Evolutionary conservation across 2,113 vertebrate species (phyloP).

Genomic region (Ctenomys sociabilis): DNA sequence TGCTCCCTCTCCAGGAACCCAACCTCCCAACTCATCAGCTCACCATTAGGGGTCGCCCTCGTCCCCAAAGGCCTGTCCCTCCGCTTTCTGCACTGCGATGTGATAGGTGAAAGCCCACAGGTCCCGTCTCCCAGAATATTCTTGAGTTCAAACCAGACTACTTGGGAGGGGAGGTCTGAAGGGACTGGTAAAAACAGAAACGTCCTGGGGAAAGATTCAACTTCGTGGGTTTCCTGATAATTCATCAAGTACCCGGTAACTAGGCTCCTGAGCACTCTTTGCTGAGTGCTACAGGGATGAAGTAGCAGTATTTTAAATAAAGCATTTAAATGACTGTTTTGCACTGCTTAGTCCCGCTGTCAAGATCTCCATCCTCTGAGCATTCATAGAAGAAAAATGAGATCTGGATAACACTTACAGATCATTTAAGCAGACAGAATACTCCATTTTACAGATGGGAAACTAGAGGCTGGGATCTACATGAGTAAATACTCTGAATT

Average conservation of each 20-base stretch:
- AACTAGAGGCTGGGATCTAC: background rate
- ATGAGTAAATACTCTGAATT: background rate
- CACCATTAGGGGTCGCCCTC: slow-evolving; percentile 54
- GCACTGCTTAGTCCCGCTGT: background rate
- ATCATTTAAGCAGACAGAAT: background rate
- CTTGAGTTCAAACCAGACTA: background rate
- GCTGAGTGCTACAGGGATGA: background rate
- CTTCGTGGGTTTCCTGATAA: background rate
- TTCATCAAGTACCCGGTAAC: background rate
- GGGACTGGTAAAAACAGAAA: background rate
- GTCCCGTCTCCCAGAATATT: background rate
- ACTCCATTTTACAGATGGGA: background rate
- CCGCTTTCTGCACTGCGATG: background rate
- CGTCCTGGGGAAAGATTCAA: background rate
- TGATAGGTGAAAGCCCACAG: background rate
- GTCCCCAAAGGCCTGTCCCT: background rate
- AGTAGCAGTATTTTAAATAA: background rate
- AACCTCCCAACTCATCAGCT: background rate
- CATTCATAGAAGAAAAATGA: background rate
- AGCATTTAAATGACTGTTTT: background rate
- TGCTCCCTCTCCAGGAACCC: background rate
- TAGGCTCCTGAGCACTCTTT: background rate
- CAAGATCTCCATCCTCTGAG: background rate
- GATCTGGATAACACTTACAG: background rate
- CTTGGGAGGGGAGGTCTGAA: background rate